Base-by-base conservation (phyloP, 2,888 invertebrate species). In the Saturnia pavonia region DNA sequence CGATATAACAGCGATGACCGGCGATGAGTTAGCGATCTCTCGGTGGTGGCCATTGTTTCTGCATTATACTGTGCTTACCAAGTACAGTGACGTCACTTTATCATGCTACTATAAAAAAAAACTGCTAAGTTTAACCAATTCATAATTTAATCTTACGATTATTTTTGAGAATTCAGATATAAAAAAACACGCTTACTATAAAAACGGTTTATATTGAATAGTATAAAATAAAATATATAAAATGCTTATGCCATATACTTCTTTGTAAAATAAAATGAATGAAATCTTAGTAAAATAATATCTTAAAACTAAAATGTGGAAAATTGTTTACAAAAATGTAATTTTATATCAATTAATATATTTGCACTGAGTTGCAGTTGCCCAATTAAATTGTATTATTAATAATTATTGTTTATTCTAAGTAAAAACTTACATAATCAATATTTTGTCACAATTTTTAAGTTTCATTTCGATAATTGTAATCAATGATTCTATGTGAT, bases 281-380 rank as follows among this genome's bases (percentile, higher is more conserved):
- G 76, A 76, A 78, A 76, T 74, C 77, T 77, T 77, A 76, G 71
- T 34, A 67, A 69, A 72, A 74, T 75, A 74, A 69, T 72, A 70
- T 4, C 76, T 76, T 79, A 79, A 60, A 71, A 54, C 76, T 78
- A 77, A 63, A 67, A 51, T 22, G 22, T 40, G n/a, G 19, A 65
- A 65, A 65, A 40, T 65, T 19, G 9, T 40, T 65, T 65, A 22
- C 19, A 65, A 65, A 65, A 65, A 60, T 14, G 14, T 27, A 60
- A 60, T 60, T 60, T 60, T 12, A 60, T 60, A 27, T 60, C 57
- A 60, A 54, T 54, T n/a, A n/a, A 25, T 25, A 60, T 25, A 25
- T 27, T 60, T 14, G 12, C 25, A 60, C 25, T 27, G 27, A 60
- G 8, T 27, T 12, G 25, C 4, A 27, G 25, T 60, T 40, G 42